Base-by-base conservation (phyloP, 2,113 vertebrate genomes). In the Xiphias gladius region DNA sequence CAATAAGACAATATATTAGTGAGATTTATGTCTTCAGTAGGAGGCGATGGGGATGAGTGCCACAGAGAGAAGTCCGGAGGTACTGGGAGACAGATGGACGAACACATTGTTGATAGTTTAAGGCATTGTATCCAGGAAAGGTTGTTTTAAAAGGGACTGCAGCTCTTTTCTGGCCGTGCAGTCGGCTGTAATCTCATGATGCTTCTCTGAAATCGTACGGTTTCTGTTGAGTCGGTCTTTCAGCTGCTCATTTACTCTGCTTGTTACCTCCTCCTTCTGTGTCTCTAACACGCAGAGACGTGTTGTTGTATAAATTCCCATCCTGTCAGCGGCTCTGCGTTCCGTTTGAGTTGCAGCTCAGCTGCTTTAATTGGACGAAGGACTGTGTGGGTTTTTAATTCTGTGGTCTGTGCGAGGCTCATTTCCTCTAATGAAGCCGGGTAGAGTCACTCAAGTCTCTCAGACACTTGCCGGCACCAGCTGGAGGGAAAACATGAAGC, bases 341-440 rank as follows among this genome's bases (percentile, higher is more conserved):
- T 82, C 43, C 22, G 14, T 46, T 10, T 43, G 57, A 76, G 11
- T 26, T 69, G 50, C 57, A 28, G 73, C 37, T 70, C 80, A 6
- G 57, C 35, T 37, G 48, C 50, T 70, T 63, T 83, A 70, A 83
- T 72, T 83, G 67, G 80, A 64, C 22, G 5, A 48, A 48, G 48
- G 48, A 50, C 66, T 30, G 58, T 46, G 64, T 58, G 39, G 35
- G 50, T 50, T 76, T 70, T 68, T 70, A 63, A 76, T 76, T 76
- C 80, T 62, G 55, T 2, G 1, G 80, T 16, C 35, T 58, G 50
- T 65, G 61, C 48, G 52, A 58, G 22, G 66, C 66, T 65, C n/a
- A 2, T 82, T 76, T 62, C 30, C 58, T 37, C 58, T 76, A 71
- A 76, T 71, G 73, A 82, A 76, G 72, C 46, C 48, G 35, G 32